A percentile compares a stretch with the other conserved stretches of the same genome.
phyloP scores from a whole-genome alignment of 2,797 vertebrate species.

The Darevskia mixta region DNA sequence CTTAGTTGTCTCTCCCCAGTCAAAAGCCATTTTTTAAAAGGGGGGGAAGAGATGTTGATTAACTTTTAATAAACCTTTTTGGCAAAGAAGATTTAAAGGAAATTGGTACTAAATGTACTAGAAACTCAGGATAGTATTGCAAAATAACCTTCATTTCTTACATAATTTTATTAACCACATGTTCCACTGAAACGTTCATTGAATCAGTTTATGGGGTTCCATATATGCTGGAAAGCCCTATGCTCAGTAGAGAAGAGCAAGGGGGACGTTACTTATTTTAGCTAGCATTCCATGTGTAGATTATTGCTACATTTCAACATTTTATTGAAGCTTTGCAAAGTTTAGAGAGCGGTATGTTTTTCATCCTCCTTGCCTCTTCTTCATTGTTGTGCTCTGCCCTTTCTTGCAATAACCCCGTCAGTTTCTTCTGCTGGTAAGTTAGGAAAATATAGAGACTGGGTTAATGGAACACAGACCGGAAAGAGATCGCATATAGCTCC shows the following conservation, averaged over 20 bases:
- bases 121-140: constrained; percentile 45
- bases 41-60: not conserved
- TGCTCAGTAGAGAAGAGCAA: not conserved
- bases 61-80: constrained; percentile 14
- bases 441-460: not conserved
- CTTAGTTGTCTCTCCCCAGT: constrained; percentile 35
- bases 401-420: not conserved
- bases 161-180: constrained; percentile 25
- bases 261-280: constrained; percentile 25
- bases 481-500: not conserved
- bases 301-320: constrained; percentile 39
- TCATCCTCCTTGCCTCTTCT: not conserved
- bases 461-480: not conserved
- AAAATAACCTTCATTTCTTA: constrained; percentile 24
- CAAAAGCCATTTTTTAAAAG: constrained; percentile 41
- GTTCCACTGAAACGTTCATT: constrained; percentile 12
- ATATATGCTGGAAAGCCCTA: not conserved
- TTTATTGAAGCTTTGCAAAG: constrained; percentile 32
- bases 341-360: not conserved
- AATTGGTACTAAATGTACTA: constrained; percentile 56
- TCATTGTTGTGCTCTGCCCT: not conserved
- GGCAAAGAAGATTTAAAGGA: constrained; percentile 44
- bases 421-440: constrained; percentile 8
- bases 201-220: not conserved
- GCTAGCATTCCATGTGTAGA: constrained; percentile 9